Conservation (phyloP, 2,113 vertebrate genomes). For the Hassar affinis region DNA sequence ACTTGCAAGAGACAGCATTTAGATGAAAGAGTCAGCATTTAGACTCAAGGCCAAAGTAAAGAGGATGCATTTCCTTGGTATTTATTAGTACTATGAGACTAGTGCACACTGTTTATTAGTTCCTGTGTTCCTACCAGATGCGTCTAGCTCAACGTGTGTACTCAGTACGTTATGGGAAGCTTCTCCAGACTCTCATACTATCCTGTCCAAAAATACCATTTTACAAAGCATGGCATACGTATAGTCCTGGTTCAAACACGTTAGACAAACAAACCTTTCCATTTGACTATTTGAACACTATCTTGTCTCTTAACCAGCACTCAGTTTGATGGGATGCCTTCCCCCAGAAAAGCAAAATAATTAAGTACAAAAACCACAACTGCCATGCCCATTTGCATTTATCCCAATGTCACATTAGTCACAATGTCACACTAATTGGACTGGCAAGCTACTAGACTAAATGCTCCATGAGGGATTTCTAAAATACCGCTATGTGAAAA, state of each 20-base stretch:
- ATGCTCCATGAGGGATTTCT: background rate
- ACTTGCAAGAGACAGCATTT: background rate
- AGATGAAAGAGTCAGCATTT: background rate
- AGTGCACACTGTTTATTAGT: conserved; percentile 21
- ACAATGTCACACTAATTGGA: conserved; percentile 12
- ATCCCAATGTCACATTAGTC: conserved; percentile 2
- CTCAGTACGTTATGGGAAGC: background rate
- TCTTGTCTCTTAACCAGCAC: background rate
- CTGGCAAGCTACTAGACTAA: background rate
- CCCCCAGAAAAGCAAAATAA: background rate
- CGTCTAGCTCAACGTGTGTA: background rate
- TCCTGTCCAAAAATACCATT: background rate
- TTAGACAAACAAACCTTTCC: background rate
- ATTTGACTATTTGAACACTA: background rate
- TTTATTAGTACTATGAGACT: conserved; percentile 9
- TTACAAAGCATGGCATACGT: background rate
- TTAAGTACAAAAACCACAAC: background rate
- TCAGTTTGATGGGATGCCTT: background rate
- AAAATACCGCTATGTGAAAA: background rate
- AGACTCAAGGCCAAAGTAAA: conserved; percentile 36
- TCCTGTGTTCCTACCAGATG: conserved; percentile 22
- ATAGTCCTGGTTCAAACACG: background rate
- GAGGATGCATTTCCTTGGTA: conserved; percentile 42
- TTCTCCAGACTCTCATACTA: background rate
- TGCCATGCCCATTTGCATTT: no score